A percentile compares a stretch with the other conserved stretches of the same genome.
Evolutionary conservation across 2,888 invertebrate species (phyloP).

Genomic region (Chaetogeoica ovagalla): DNA sequence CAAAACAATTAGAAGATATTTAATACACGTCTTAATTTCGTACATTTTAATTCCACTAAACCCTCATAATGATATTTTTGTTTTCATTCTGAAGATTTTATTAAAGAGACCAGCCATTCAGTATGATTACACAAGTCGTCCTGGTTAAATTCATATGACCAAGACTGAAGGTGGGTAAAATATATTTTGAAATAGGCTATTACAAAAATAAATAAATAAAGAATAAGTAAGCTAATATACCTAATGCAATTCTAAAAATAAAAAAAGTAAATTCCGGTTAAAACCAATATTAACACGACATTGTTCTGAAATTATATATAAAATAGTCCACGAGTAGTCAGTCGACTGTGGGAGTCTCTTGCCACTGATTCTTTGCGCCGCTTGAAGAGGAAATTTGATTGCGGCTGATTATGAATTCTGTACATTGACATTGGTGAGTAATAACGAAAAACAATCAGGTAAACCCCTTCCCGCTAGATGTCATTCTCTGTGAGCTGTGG

Average conservation of each 20-base stretch:
- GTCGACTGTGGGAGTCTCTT: constrained; percentile 52
- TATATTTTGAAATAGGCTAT: constrained; percentile 48
- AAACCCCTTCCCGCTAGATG: constrained; percentile 53
- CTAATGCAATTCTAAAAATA: constrained; percentile 48
- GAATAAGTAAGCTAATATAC: constrained; percentile 34
- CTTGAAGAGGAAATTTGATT: constrained; percentile 50
- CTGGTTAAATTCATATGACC: constrained; percentile 50
- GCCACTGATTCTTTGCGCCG: constrained; percentile 52
- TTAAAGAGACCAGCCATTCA: constrained; percentile 51
- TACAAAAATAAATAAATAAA: constrained; percentile 25
- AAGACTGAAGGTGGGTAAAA: constrained; percentile 51
- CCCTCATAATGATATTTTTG: constrained; percentile 47
- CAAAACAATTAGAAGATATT: constrained; percentile 8
- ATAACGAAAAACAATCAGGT: constrained; percentile 49
- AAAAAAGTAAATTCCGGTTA: constrained; percentile 48
- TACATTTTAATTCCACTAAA: constrained; percentile 41
- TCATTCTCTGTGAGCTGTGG: constrained; percentile 51
- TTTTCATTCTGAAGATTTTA: constrained; percentile 51
- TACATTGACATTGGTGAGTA: constrained; percentile 52
- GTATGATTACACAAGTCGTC: constrained; percentile 44
- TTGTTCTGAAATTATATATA: constrained; percentile 53
- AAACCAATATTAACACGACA: constrained; percentile 52
- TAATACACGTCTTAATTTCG: constrained; percentile 35
- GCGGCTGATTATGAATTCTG: constrained; percentile 51
- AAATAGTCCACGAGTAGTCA: constrained; percentile 53